Percentiles rank a stretch among this genome's conserved stretches.
phyloP scores from a whole-genome alignment of 1,140 invertebrate genomes.

The Lepidurus packardi region DNA sequence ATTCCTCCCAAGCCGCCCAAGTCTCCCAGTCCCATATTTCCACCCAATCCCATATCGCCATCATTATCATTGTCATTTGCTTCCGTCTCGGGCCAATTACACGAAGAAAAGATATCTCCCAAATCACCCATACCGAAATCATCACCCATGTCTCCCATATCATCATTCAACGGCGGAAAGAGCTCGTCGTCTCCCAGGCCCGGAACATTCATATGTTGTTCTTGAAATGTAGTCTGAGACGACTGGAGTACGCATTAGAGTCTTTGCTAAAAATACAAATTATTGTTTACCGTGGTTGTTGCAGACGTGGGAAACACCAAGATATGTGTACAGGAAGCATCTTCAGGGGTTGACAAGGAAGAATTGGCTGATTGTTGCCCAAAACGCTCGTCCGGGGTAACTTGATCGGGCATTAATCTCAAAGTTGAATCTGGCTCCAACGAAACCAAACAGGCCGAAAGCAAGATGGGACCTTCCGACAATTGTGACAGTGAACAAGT shows the following conservation, averaged over 20 bases:
- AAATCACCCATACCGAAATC: conserved; percentile 49
- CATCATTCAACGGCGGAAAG: conserved; percentile 60
- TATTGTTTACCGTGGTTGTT: conserved; percentile 69
- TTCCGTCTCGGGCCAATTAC: conserved; percentile 36
- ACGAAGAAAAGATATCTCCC: conserved; percentile 36
- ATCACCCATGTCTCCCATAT: conserved; percentile 58
- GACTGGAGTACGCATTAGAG: conserved; percentile 53
- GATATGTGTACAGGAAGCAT: conserved; percentile 95
- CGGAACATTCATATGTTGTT: conserved; percentile 68
- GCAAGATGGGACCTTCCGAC: conserved; percentile 74
- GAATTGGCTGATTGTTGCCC: conserved; percentile 73
- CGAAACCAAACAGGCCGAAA: conserved; percentile 94
- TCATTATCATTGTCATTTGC: conserved; percentile 36
- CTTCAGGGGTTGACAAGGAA: conserved; percentile 80
- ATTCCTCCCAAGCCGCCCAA: conserved; percentile 36
- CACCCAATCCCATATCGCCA: conserved; percentile 36
- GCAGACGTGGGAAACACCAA: conserved; percentile 97
- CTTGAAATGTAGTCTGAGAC: conserved; percentile 76
- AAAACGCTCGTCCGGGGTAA: conserved; percentile 81
- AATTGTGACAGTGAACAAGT: conserved; percentile 79
- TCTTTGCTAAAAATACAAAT: conserved; percentile 25
- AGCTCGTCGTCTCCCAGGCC: conserved; percentile 69
- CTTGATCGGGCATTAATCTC: conserved; percentile 85
- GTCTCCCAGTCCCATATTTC: conserved; percentile 36
- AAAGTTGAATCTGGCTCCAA: conserved; percentile 90